Base-by-base conservation (phyloP, 2,113 vertebrate genomes). In the Acanthochromis polyacanthus region DNA sequence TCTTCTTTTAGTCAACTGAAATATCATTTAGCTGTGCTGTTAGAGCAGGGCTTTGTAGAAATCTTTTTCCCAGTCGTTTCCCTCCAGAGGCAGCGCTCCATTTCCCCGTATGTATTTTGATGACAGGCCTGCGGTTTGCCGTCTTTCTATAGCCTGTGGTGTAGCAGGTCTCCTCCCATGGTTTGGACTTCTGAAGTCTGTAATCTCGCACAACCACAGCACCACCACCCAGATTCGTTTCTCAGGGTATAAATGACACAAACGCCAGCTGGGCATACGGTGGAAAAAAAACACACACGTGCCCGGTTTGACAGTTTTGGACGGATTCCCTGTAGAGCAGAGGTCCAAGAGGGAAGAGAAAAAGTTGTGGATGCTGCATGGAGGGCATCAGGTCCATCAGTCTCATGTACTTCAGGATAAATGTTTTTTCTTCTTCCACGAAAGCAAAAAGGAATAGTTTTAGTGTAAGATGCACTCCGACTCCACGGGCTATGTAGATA, bases 211-310 rank as follows among this genome's bases (percentile, higher is more conserved):
- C 36, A 61, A 86, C 90, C 84, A 59, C 89, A 80, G 79, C 84
- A 86, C 78, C 86, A 89, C 86, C 89, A 89, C 90, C 90, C 87
- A 82, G 79, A 82, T 86, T 81, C 80, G 75, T 77, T 84, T 88
- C 78, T 88, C 81, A 74, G 75, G 76, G 72, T 78, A 68, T 87
- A 77, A 84, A 70, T 60, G 53, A 83, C 25, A 68, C 28, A 80
- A 65, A 78, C 69, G 19, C 30, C 84, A 86, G 70, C 82, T 61
- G 80, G 83, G 82, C 59, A 83, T 61, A 53, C 51, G n/a, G 61
- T 1, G 48, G 77, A 73, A 55, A 75, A 59, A 64, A 74, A 17
- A 57, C 17, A 64, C 43, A 46, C 28, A 63, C 4, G n/a, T 66
- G 80, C 57, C 53, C 12, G 19, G 11, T 80, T 59, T 72, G 69